Evolutionary conservation across 2,113 vertebrate genomes (phyloP), one percentile per base, ranked within the genome.

Genomic region (Calcarius ornatus): DNA sequence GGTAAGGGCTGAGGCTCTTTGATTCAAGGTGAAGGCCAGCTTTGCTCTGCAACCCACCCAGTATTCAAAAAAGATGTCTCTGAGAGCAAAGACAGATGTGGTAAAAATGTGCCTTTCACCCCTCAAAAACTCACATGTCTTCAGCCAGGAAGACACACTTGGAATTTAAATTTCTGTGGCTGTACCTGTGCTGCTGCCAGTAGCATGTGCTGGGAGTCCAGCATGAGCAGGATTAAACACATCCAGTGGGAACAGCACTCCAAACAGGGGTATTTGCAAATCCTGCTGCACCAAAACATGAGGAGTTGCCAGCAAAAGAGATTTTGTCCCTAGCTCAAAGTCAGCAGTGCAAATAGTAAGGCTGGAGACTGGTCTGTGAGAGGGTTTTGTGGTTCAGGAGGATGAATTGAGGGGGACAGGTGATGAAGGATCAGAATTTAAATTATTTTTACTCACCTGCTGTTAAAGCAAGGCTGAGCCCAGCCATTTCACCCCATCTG

Each of bases 401-500:
- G 30, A 37, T 0, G 1, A 42, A 37, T 17, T 35, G 68, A 63
- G 10, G 0, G 4, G 37, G 10, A 15, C 8, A 20, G 42, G n/a
- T 69, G 84, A 89, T 13, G 24, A 64, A 51, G 40, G 21, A 19
- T 57, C n/a, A 54, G 31, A 35, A 40, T 20, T 28, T 9, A 70
- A 73, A 40, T 53, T 40, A 10, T 11, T 38, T 70, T 83, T 30
- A 5, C 64, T 84, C 19, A 86, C 22, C 50, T 61, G 14, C 6
- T 68, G 45, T 45, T 22, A 57, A 33, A 86, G 45, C 42, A n/a
- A 23, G 54, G 27, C 48, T 68, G 57, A 76, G 25, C 61, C 15
- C 57, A 50, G 33, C 15, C 27, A 6, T 20, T 30, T 27, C 1
- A 3, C 7, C 60, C 33, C 1, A 10, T 0, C 0, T 42, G 40